Evolutionary conservation across 2,797 vertebrate genomes (phyloP).

Genomic region (Sebastes hopkinsi): DNA sequence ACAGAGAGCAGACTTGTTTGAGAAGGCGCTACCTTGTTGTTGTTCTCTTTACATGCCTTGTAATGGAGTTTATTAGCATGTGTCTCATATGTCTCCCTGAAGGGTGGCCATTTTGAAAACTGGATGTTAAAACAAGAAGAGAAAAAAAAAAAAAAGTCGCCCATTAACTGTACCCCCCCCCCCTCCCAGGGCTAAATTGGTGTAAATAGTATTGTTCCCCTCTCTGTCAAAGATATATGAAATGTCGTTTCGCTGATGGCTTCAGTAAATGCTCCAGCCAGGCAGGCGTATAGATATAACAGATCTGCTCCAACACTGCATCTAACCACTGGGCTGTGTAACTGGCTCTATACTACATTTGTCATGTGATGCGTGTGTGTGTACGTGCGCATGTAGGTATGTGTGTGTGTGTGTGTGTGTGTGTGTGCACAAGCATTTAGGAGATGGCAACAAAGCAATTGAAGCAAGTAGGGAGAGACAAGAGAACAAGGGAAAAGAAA

Average conservation of each 20-base stretch:
- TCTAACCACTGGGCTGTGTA: constrained; percentile 75
- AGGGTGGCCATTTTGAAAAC: constrained; percentile 68
- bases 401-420: constrained; percentile 4
- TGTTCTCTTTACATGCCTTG: constrained; percentile 38
- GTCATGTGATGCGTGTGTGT: constrained; percentile 48
- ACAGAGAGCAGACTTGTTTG: constrained; percentile 40
- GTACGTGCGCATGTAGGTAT: neutral
- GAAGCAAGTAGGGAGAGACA: constrained; percentile 21
- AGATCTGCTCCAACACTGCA: constrained; percentile 64
- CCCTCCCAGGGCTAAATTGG: constrained; percentile 63
- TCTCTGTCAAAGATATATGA: constrained; percentile 75
- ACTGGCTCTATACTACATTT: constrained; percentile 66
- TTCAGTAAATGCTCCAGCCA: constrained; percentile 73
- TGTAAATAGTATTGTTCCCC: constrained; percentile 76
- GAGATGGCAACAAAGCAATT: constrained; percentile 58
- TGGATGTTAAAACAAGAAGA: constrained; percentile 57
- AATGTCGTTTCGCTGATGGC: constrained; percentile 71
- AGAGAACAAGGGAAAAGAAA: constrained; percentile 17
- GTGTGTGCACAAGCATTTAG: constrained; percentile 45
- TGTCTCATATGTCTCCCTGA: constrained; percentile 68
- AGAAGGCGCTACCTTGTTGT: constrained; percentile 20
- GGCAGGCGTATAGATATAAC: constrained; percentile 69
- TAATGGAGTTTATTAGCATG: constrained; percentile 75
- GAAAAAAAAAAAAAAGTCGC: constrained; percentile 30
- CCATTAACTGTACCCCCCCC: constrained; percentile 61